Conservation (phyloP, 2,888 invertebrate genomes). For the Sthenelais limicola region DNA sequence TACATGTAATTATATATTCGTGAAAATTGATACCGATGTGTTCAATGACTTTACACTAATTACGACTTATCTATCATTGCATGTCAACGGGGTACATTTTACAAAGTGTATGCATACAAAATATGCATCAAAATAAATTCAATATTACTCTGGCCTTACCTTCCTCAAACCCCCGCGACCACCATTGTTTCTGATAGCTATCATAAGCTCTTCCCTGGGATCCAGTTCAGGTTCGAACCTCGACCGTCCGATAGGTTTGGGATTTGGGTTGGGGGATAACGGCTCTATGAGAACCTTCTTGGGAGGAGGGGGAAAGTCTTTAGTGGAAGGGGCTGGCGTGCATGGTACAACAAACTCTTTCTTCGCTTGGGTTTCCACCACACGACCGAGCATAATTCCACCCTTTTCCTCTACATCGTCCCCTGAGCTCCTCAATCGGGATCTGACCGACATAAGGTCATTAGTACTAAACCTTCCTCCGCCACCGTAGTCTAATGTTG, state of each 20-base stretch:
- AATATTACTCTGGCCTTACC: slow-evolving; percentile 24
- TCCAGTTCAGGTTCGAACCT: slow-evolving; percentile 73
- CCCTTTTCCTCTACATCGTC: slow-evolving; percentile 15
- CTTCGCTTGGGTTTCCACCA: background rate
- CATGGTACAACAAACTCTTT: slow-evolving; percentile 49
- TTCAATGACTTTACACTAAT: too few species aligned
- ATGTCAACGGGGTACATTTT: too few species aligned
- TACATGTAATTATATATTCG: too few species aligned
- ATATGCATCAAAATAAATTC: too few species aligned
- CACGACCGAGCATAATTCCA: slow-evolving; percentile 12
- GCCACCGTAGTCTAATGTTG: background rate
- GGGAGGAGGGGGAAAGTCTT: slow-evolving; percentile 44
- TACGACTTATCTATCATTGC: too few species aligned
- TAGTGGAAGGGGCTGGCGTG: slow-evolving; percentile 59
- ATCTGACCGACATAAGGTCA: slow-evolving; percentile 1
- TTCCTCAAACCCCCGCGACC: slow-evolving; percentile 57
- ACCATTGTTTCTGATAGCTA: slow-evolving; percentile 82
- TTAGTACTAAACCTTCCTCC: slow-evolving; percentile 21
- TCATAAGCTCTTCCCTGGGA: slow-evolving; percentile 79
- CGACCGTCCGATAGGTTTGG: slow-evolving; percentile 25
- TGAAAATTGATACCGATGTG: too few species aligned
- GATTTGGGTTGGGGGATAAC: slow-evolving; percentile 19
- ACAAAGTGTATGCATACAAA: too few species aligned
- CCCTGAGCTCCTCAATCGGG: background rate
- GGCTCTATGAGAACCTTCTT: background rate